These are phyloP conservation scores for Temnothorax ravouxi DNA, from an alignment of 2,888 invertebrate species.

Conservation along the genomic window DNA sequence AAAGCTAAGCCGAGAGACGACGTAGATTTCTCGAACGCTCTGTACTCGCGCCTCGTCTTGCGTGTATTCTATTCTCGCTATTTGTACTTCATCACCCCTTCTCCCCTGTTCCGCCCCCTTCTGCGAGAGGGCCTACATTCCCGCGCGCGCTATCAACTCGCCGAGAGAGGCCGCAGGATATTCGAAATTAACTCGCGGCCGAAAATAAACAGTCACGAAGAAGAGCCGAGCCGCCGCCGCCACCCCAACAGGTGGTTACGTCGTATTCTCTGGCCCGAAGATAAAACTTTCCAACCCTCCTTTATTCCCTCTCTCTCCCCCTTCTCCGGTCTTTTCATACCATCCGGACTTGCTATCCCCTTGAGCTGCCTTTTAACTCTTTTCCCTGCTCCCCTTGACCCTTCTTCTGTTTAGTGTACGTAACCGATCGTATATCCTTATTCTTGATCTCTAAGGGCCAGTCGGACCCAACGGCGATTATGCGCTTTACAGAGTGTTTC, in stretches of 20 bases:
- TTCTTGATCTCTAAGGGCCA: conserved; percentile 72
- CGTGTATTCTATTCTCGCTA: conserved; percentile 35
- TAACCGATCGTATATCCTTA: conserved; percentile 74
- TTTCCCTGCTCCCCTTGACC: conserved; percentile 57
- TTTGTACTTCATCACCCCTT: conserved; percentile 26
- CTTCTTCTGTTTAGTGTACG: conserved; percentile 62
- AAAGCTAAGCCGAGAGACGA: not conserved
- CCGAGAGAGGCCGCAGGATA: conserved; percentile 63
- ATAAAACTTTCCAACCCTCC: conserved; percentile 67
- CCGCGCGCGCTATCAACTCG: conserved; percentile 42
- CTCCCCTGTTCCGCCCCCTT: conserved; percentile 8
- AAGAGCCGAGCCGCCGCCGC: conserved; percentile 11
- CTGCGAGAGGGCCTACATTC: conserved; percentile 33
- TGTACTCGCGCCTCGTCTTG: conserved; percentile 21
- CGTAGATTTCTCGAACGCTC: not conserved
- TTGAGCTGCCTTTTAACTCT: conserved; percentile 72
- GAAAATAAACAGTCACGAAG: conserved; percentile 68
- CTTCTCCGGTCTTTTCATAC: conserved; percentile 64
- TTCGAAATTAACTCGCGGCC: conserved; percentile 66
- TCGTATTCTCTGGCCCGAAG: conserved; percentile 48
- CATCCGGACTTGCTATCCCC: conserved; percentile 72
- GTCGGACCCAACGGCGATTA: conserved; percentile 21
- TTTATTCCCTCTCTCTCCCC: conserved; percentile 21
- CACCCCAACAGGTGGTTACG: conserved; percentile 76
- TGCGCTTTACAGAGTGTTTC: not conserved